Percentiles rank a stretch among this genome's conserved stretches.
Conservation (phyloP, 2,797 vertebrate species). For the Menidia menidia region DNA sequence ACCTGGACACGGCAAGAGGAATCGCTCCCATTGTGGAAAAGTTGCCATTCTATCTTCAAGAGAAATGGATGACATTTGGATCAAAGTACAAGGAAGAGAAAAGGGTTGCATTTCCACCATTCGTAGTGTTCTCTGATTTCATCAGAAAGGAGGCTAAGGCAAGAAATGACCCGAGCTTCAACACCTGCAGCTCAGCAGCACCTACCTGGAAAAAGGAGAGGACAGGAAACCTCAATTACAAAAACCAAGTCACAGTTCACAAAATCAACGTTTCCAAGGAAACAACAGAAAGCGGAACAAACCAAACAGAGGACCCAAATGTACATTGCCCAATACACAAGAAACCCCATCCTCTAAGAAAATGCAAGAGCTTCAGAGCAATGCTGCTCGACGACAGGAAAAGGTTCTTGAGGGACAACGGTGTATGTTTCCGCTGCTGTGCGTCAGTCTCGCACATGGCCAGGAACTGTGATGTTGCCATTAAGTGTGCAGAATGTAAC, state of each 20-base stretch:
- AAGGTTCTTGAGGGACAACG: not conserved
- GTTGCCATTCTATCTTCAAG: no score
- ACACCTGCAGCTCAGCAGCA: no score
- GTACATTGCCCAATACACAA: not conserved
- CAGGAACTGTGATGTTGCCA: not conserved
- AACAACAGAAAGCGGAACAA: not conserved
- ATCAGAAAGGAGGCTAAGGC: not conserved
- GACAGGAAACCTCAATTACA: no score
- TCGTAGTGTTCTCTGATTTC: not conserved
- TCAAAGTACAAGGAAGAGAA: not conserved
- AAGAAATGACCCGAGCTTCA: not conserved
- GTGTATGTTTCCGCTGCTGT: not conserved
- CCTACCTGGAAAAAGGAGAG: no score
- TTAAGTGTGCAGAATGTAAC: not conserved
- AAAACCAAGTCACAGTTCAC: no score
- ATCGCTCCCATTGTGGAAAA: no score
- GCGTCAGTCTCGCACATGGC: not conserved
- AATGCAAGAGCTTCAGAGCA: not conserved
- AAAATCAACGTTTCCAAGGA: not conserved
- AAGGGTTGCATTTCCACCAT: not conserved
- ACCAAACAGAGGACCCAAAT: not conserved
- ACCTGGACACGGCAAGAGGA: no score
- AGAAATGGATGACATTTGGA: not conserved
- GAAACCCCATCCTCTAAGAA: not conserved
- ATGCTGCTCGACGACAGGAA: not conserved